A percentile compares a stretch with the other conserved stretches of the same genome.
phyloP scores from a whole-genome alignment of 2,888 invertebrate species.

The Megaustenia siamemsis region DNA sequence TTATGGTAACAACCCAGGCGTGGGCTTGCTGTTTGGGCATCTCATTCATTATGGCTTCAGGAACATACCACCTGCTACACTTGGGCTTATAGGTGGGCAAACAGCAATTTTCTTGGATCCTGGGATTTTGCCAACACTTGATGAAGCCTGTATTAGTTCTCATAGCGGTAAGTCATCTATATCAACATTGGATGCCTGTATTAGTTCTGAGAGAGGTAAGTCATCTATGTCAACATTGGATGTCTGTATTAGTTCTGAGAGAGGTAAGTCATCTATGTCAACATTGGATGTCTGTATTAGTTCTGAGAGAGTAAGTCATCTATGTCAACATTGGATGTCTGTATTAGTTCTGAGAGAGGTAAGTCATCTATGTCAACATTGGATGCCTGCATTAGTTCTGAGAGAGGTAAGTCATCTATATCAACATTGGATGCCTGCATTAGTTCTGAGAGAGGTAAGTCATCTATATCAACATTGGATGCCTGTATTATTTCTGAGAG shows the following conservation, averaged over 20 bases:
- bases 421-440: background rate
- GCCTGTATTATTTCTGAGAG: too few relatives aligned
- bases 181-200: background rate
- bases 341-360: background rate
- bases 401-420: background rate
- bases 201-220: background rate
- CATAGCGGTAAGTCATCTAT: background rate
- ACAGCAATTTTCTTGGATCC: conserved; percentile 79
- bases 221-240: background rate
- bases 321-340: background rate
- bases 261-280: background rate
- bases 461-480: background rate
- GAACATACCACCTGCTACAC: conserved; percentile 83
- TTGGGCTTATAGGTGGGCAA: conserved; percentile 81
- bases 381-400: background rate
- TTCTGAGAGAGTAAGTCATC: background rate
- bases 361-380: background rate
- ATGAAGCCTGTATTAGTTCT: conserved; percentile 83
- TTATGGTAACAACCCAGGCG: conserved; percentile 62
- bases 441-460: background rate
- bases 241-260: background rate
- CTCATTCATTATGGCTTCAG: conserved; percentile 73
- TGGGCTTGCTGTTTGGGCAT: conserved; percentile 66
- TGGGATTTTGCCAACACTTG: conserved; percentile 62
- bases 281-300: background rate